Base-by-base conservation (phyloP, 2,113 vertebrate genomes). In the Chaetodon auriga region DNA sequence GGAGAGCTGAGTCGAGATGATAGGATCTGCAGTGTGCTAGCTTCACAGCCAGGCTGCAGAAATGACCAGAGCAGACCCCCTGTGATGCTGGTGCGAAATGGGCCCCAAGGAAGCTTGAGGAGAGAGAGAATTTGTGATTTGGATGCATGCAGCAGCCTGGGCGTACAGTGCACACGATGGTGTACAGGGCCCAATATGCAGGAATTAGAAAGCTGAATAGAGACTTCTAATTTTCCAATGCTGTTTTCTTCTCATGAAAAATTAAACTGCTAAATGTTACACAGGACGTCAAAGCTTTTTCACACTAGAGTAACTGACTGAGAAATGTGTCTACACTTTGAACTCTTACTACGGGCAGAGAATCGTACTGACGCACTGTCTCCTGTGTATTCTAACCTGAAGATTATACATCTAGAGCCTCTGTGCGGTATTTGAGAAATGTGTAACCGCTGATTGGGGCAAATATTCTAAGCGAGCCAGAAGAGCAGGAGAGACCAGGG, bases 401-500 rank as follows among this genome's bases (percentile, higher is more conserved):
- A 21, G n/a, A 45, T 75, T 30, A 48, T n/a, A 38, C 68, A 58
- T 71, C 51, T n/a, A 35, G 43, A 55, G 69, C 21, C 21, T 66
- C 49, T 73, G 21, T 21, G 12, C 13, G 45, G 58, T 35, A 57
- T 48, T 23, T 43, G 18, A 58, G 54, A n/a, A n/a, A 79, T 80
- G 69, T 49, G 68, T 66, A 71, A 54, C 3, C 12, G 35, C 65
- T 68, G 74, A 83, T 70, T 69, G 65, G 72, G 72, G 51, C 76
- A 81, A 4, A 66, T 87, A 75, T 68, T 55, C 64, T n/a, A 21
- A 69, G 60, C 36, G 57, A 78, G 43, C 43, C 70, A 66, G 74
- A 78, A 68, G 81, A 80, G 78, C 45, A 82, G 85, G 80, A 87
- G 81, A 85, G 85, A 82, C 74, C 57, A 5, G 43, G 54, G 78